Evolutionary conservation across 2,113 vertebrate species (phyloP).

Genomic region (Atrichornis clamosus): DNA sequence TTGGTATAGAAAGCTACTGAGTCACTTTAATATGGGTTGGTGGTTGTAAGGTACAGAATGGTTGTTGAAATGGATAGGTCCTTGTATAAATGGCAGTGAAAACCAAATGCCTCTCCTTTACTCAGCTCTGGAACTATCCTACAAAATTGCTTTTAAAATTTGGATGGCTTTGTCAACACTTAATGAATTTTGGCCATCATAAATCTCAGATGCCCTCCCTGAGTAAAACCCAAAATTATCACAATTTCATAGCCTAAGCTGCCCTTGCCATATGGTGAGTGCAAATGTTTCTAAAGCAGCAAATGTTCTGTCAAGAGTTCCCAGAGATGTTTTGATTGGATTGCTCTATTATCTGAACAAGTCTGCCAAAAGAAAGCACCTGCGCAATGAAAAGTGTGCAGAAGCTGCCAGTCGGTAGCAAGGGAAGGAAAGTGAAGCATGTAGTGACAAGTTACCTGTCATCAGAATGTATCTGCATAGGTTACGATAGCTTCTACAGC

Average conservation of each 20-base stretch:
- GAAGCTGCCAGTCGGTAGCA: constrained; percentile 29
- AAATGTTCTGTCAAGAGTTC: constrained; percentile 69
- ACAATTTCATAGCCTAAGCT: constrained; percentile 49
- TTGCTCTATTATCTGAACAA: constrained; percentile 68
- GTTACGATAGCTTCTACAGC: background rate
- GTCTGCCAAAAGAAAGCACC: constrained; percentile 71
- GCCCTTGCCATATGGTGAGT: constrained; percentile 72
- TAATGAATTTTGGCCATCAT: constrained; percentile 60
- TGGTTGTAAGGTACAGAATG: background rate
- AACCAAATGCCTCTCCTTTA: constrained; percentile 8
- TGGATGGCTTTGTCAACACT: constrained; percentile 41
- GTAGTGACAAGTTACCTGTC: constrained; percentile 37
- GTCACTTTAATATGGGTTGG: background rate
- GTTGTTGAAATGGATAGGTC: background rate
- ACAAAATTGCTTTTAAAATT: constrained; percentile 23
- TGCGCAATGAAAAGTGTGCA: constrained; percentile 41
- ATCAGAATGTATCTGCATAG: background rate
- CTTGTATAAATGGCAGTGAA: background rate
- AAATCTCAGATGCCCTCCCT: constrained; percentile 54
- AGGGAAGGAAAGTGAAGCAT: background rate
- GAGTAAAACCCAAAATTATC: constrained; percentile 49
- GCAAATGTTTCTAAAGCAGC: constrained; percentile 73
- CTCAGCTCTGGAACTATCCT: background rate
- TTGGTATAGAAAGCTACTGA: background rate
- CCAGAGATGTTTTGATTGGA: constrained; percentile 68